Evolutionary conservation across 2,797 vertebrate genomes (phyloP), one percentile per base, ranked within the genome.

Genomic region (Phrynocephalus guinanensis): DNA sequence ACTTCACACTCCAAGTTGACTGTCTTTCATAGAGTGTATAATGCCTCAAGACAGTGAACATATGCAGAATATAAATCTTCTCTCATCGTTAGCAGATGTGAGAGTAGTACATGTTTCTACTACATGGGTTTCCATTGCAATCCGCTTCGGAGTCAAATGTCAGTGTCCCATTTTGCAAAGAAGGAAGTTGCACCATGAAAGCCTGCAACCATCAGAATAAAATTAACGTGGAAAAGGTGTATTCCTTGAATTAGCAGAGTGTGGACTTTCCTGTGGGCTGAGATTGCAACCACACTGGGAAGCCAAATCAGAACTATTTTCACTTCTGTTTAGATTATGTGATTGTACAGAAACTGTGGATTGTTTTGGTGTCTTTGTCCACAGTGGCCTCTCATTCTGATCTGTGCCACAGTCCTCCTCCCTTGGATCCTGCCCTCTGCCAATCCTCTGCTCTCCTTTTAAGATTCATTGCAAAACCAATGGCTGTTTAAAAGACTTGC

Each of bases 1-100:
- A 92, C 22, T 92, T 93, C 94, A 91, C 88, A 92, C 93, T 89
- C 87, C 90, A 78, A 93, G 95, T 92, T 92, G 91, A 91, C 90
- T 86, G 56, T 77, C 77, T 66, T 83, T 66, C 79, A 73, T 87
- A 52, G 20, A 66, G 3, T 78, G 67, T 52, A 71, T 44, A 63
- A 68, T 67, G 26, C 26, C 48, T 83, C 1, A 66, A 87, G 73
- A n/a, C 80, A 77, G 48, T 44, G 60, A 87, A 82, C 38, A 76
- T 82, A 63, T 1, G 0, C 1, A 0, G 82, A 82, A 75, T 86
- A 60, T 83, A 82, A 0, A 0, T 81, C 68, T 85, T 81, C 68
- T 85, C 28, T 78, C 16, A 0, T 28, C 6, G 83, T 67, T 83
- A 63, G 48, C 15, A 68, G 30, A 33, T 28, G 63, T 76, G 70